Evolutionary conservation across 2,113 vertebrate species (phyloP).

Genomic region (Trematomus loennbergii): DNA sequence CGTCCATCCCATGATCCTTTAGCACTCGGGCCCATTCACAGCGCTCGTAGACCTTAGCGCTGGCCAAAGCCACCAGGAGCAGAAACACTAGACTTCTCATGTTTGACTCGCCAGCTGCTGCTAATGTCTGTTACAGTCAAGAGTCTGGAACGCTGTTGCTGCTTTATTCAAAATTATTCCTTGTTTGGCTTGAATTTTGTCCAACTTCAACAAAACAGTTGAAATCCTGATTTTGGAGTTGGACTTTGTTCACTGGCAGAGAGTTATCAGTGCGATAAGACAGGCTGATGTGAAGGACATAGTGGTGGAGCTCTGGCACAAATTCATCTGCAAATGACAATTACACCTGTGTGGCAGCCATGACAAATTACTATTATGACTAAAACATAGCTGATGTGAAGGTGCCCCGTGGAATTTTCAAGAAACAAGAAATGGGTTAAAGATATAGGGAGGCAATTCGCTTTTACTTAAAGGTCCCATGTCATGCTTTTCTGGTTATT

Average conservation of each 20-base stretch:
- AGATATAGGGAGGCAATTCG: too few relatives aligned
- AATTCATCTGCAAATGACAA: not conserved
- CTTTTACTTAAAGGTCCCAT: too few relatives aligned
- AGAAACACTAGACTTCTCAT: slow-evolving; percentile 55
- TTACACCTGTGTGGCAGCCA: too few relatives aligned
- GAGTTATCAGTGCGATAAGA: slow-evolving; percentile 10
- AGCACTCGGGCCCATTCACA: slow-evolving; percentile 53
- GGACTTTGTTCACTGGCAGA: not conserved
- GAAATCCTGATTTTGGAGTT: not conserved
- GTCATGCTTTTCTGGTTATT: too few relatives aligned
- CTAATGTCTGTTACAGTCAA: not conserved
- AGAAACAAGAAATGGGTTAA: too few relatives aligned
- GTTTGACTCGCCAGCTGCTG: not conserved
- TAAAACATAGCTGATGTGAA: too few relatives aligned
- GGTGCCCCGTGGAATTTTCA: too few relatives aligned
- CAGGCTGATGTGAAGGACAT: not conserved
- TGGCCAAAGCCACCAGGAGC: slow-evolving; percentile 34
- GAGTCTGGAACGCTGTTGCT: not conserved
- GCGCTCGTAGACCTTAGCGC: slow-evolving; percentile 18
- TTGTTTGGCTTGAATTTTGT: not conserved
- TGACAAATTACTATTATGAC: too few relatives aligned
- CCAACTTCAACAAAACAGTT: slow-evolving; percentile 3
- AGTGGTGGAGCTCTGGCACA: not conserved
- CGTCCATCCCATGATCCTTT: slow-evolving; percentile 40
- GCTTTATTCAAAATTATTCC: not conserved